Conservation (phyloP, 1,140 invertebrate genomes). For the Macrobrachium rosenbergii region DNA sequence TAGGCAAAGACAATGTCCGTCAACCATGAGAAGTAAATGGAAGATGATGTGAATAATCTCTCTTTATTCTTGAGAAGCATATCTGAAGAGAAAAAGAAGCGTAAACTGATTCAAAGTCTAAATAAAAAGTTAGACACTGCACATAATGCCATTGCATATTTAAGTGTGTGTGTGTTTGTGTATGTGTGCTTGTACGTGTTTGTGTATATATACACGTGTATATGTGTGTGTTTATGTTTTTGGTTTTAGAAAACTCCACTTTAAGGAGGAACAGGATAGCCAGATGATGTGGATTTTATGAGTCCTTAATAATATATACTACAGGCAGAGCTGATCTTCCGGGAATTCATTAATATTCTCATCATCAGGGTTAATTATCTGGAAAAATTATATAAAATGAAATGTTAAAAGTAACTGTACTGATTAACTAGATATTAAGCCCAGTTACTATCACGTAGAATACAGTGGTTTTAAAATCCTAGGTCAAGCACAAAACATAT, state of each 20-base stretch:
- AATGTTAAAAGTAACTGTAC: too few species aligned
- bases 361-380: neutral
- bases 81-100: too few species aligned
- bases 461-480: too few species aligned
- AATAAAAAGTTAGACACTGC: neutral
- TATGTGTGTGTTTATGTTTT: slow-evolving; percentile 17
- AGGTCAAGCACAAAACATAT: too few species aligned
- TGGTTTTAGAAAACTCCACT: neutral
- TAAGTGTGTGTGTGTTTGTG: slow-evolving; percentile 28
- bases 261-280: neutral
- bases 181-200: slow-evolving; percentile 18
- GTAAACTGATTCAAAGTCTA: too few species aligned
- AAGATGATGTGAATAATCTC: too few species aligned
- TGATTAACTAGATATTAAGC: too few species aligned
- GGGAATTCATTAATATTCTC: neutral
- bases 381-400: neutral
- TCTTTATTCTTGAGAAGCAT: too few species aligned
- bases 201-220: neutral
- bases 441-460: too few species aligned
- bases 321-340: neutral
- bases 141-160: neutral
- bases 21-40: too few species aligned
- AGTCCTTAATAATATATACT: neutral
- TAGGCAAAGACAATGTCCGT: too few species aligned
- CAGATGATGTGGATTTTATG: neutral